phyloP scores from a whole-genome alignment of 2,888 invertebrate genomes.

The Idaea straminata region DNA sequence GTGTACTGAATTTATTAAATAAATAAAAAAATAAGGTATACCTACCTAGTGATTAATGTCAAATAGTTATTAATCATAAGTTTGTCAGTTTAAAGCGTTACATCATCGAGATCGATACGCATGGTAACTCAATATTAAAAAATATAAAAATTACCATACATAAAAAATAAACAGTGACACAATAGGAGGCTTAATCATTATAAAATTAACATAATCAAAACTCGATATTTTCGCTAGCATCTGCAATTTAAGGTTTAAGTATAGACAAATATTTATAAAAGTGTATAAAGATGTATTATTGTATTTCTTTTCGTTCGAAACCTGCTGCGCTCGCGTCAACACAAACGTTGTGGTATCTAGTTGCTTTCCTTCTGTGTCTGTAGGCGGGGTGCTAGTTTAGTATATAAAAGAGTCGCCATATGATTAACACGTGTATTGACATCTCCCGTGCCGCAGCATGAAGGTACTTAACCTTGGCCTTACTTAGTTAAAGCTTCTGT shows the following conservation, averaged over 20 bases:
- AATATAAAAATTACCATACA: too few species aligned
- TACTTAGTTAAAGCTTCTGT: constrained; percentile 15
- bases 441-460: constrained; percentile 58
- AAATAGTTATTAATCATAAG: too few species aligned
- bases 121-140: too few species aligned
- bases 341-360: constrained; percentile 47
- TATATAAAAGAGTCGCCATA: constrained; percentile 62
- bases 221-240: too few species aligned
- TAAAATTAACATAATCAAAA: too few species aligned
- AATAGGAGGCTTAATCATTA: too few species aligned
- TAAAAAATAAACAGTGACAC: too few species aligned
- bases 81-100: too few species aligned
- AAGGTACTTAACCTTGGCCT: constrained; percentile 55
- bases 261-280: neutral
- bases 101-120: too few species aligned
- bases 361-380: constrained; percentile 55
- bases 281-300: neutral
- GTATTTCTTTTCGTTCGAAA: neutral
- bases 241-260: neutral
- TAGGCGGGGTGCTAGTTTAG: constrained; percentile 60
- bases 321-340: constrained; percentile 18
- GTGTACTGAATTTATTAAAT: too few species aligned
- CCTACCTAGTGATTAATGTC: too few species aligned
- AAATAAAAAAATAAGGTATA: too few species aligned
- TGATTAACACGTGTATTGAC: constrained; percentile 54